Evolutionary conservation across 2,113 vertebrate species (phyloP).

Genomic region (Carassius auratus): DNA sequence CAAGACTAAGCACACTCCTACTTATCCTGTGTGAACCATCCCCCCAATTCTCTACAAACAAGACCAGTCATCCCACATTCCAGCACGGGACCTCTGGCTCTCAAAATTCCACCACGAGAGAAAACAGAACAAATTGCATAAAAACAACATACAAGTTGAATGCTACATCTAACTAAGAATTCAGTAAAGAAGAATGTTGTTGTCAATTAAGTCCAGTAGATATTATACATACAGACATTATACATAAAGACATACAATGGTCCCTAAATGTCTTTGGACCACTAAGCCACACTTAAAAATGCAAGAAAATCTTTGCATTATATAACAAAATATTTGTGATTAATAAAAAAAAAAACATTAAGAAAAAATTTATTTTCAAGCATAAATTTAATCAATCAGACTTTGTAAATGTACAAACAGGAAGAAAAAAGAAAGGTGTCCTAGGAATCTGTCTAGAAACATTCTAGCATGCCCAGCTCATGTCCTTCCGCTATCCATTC

Average conservation of each 20-base stretch:
- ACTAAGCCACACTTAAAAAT: too few relatives aligned
- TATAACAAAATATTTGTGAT: too few relatives aligned
- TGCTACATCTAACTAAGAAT: slow-evolving; percentile 25
- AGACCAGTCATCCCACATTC: slow-evolving; percentile 77
- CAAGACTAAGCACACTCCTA: slow-evolving; percentile 58
- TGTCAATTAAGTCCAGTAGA: neutral
- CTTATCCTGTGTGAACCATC: slow-evolving; percentile 56
- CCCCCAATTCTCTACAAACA: slow-evolving; percentile 62
- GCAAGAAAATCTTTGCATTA: too few relatives aligned
- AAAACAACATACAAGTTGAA: slow-evolving; percentile 43
- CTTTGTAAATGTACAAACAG: slow-evolving; percentile 59
- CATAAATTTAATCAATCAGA: slow-evolving; percentile 7
- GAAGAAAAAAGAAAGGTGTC: slow-evolving; percentile 64
- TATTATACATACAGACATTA: neutral
- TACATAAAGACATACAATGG: neutral
- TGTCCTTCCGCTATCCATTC: slow-evolving; percentile 58
- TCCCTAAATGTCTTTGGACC: neutral
- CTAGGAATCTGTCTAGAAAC: slow-evolving; percentile 60
- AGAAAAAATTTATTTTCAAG: neutral
- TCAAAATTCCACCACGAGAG: slow-evolving; percentile 44
- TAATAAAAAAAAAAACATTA: too few relatives aligned
- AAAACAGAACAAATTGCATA: slow-evolving; percentile 50
- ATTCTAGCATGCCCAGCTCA: slow-evolving; percentile 68
- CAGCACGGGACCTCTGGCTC: slow-evolving; percentile 57
- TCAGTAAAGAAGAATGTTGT: neutral